Evolutionary conservation across 2,888 invertebrate genomes (phyloP).

Genomic region (Leptogaster cylindrica): DNA sequence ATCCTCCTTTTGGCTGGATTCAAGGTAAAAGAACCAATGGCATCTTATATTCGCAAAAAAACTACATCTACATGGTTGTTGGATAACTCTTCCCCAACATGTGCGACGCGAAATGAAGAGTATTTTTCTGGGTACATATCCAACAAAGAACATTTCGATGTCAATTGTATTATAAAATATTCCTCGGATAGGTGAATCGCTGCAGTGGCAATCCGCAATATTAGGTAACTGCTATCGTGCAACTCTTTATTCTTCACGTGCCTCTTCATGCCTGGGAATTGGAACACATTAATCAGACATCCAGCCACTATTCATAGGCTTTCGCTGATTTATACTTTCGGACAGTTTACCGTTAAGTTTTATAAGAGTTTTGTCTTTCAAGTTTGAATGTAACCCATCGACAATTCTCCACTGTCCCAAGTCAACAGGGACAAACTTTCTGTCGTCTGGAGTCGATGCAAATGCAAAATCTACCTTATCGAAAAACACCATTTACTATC

Average conservation of each 20-base stretch:
- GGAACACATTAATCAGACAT: slow-evolving; percentile 34
- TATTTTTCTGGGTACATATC: slow-evolving; percentile 6
- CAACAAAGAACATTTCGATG: slow-evolving; percentile 21
- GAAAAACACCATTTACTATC: not conserved
- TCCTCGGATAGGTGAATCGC: slow-evolving; percentile 17
- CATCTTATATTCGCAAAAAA: not conserved
- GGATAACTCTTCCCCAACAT: not conserved
- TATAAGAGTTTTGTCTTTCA: slow-evolving; percentile 29
- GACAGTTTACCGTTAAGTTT: slow-evolving; percentile 35
- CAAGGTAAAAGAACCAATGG: not conserved
- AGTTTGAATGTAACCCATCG: not conserved
- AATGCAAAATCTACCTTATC: not conserved
- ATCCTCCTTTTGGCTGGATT: slow-evolving; percentile 11
- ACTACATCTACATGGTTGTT: slow-evolving; percentile 2
- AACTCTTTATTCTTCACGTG: slow-evolving; percentile 14
- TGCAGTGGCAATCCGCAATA: slow-evolving; percentile 17
- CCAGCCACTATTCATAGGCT: slow-evolving; percentile 36
- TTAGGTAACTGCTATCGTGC: slow-evolving; percentile 29
- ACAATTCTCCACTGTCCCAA: not conserved
- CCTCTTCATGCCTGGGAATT: slow-evolving; percentile 24
- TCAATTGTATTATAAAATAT: slow-evolving; percentile 37
- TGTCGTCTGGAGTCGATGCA: not conserved
- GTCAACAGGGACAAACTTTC: not conserved
- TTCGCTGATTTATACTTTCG: slow-evolving; percentile 39
- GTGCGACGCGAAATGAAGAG: slow-evolving; percentile 11